Conservation (phyloP, 1,140 invertebrate species). For the Dinoponera quadriceps region DNA sequence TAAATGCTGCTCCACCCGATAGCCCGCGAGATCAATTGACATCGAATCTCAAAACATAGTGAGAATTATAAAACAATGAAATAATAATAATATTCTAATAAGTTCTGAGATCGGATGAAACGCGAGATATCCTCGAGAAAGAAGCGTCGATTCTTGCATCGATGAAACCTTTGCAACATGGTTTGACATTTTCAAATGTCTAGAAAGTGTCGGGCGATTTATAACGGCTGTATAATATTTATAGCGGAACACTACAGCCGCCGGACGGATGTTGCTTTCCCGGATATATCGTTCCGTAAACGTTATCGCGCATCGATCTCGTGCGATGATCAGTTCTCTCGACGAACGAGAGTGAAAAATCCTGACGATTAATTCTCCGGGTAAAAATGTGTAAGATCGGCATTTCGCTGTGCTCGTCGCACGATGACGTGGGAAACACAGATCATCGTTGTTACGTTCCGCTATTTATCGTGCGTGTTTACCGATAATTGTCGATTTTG, state of each 20-base stretch:
- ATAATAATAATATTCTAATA: too few species aligned
- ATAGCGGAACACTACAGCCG: not conserved
- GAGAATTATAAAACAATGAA: too few species aligned
- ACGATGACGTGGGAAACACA: slow-evolving; percentile 17
- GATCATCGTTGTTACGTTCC: not conserved
- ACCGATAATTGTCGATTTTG: slow-evolving; percentile 3
- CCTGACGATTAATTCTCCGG: not conserved
- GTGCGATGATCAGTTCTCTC: not conserved
- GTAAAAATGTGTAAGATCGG: too few species aligned
- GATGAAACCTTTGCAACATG: not conserved
- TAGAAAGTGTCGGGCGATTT: slow-evolving; percentile 33
- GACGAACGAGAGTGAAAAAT: not conserved
- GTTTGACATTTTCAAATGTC: slow-evolving; percentile 53
- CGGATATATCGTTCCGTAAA: not conserved
- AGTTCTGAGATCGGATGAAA: not conserved
- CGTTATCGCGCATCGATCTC: slow-evolving; percentile 8
- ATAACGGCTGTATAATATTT: slow-evolving; percentile 16
- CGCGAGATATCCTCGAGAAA: not conserved
- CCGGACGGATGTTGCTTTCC: not conserved
- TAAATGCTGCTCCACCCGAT: not conserved
- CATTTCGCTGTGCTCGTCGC: too few species aligned
- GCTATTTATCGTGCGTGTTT: slow-evolving; percentile 9
- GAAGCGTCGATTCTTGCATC: not conserved
- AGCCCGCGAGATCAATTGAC: not conserved
- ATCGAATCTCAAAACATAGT: too few species aligned